Conservation (phyloP, 2,888 invertebrate genomes). For the Thumatha senex region DNA sequence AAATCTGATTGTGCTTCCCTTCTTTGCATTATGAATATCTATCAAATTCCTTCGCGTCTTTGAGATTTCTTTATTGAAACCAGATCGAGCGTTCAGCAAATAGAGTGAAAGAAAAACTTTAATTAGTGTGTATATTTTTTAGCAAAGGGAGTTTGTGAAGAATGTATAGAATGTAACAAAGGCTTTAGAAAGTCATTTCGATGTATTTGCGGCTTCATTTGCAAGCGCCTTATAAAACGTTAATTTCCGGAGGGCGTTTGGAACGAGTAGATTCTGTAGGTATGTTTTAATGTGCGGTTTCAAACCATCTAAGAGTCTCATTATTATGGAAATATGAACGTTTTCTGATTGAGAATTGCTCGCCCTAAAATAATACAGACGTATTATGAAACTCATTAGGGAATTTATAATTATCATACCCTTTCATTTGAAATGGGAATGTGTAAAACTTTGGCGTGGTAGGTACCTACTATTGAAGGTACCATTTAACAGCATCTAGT, state of each 20-base stretch:
- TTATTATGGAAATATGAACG: conserved; percentile 30
- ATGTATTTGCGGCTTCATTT: conserved; percentile 62
- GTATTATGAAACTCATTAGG: conserved; percentile 16
- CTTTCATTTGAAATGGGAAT: conserved; percentile 1
- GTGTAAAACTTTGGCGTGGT: not conserved
- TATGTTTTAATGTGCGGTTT: conserved; percentile 29
- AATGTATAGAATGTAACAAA: conserved; percentile 51
- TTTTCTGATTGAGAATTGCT: conserved; percentile 22
- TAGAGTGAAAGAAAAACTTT: conserved; percentile 52
- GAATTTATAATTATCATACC: conserved; percentile 10
- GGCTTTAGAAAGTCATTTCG: conserved; percentile 59
- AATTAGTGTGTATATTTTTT: conserved; percentile 53
- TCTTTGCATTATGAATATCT: conserved; percentile 76
- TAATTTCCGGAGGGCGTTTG: conserved; percentile 61
- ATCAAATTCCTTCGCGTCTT: conserved; percentile 61
- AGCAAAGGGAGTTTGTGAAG: conserved; percentile 40
- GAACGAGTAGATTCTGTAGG: conserved; percentile 24
- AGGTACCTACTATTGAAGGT: not conserved
- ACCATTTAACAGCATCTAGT: too few relatives aligned
- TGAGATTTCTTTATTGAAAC: conserved; percentile 62
- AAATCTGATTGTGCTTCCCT: conserved; percentile 77
- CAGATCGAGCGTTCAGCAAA: conserved; percentile 60
- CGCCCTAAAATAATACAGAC: conserved; percentile 16
- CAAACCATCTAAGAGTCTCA: conserved; percentile 24
- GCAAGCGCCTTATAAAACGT: conserved; percentile 67